phyloP scores from a whole-genome alignment of 2,888 invertebrate species.

The Drosophila buzzatii region DNA sequence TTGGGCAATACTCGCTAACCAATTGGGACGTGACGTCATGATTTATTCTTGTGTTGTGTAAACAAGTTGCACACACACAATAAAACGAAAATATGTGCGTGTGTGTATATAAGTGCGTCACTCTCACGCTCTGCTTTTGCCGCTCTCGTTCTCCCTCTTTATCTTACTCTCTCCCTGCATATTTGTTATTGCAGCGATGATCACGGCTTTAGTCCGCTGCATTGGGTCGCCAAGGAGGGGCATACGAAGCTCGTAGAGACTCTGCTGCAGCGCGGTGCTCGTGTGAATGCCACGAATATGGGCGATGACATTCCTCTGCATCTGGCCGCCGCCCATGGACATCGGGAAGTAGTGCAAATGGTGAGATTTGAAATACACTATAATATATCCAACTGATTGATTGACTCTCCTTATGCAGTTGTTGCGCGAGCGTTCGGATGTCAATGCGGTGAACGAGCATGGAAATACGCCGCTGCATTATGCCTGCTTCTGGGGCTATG shows the following conservation, averaged over 20 bases:
- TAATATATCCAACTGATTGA: neutral
- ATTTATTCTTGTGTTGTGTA: constrained; percentile 77
- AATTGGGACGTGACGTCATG: constrained; percentile 71
- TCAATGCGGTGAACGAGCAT: constrained; percentile 99
- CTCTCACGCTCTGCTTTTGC: neutral
- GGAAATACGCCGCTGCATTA: constrained; percentile 99
- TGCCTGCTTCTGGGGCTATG: constrained; percentile 99
- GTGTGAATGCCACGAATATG: constrained; percentile 99
- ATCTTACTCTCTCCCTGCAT: constrained; percentile 3
- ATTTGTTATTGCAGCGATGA: constrained; percentile 92
- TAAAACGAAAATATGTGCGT: constrained; percentile 6
- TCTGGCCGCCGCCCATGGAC: constrained; percentile 98
- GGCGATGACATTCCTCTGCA: constrained; percentile 99
- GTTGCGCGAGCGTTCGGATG: constrained; percentile 89
- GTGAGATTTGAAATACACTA: constrained; percentile 86
- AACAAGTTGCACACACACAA: constrained; percentile 60
- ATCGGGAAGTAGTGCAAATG: constrained; percentile 95
- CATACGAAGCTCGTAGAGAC: constrained; percentile 97
- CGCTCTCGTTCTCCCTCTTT: constrained; percentile 1
- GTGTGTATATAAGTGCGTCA: constrained; percentile 8
- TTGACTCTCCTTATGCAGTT: constrained; percentile 56
- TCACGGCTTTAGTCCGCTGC: constrained; percentile 99
- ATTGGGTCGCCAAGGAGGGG: constrained; percentile 99
- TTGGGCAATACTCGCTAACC: constrained; percentile 14
- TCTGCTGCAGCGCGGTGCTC: constrained; percentile 95